Evolutionary conservation across 2,888 invertebrate genomes (phyloP).

Genomic region (Creontiades dilutus): DNA sequence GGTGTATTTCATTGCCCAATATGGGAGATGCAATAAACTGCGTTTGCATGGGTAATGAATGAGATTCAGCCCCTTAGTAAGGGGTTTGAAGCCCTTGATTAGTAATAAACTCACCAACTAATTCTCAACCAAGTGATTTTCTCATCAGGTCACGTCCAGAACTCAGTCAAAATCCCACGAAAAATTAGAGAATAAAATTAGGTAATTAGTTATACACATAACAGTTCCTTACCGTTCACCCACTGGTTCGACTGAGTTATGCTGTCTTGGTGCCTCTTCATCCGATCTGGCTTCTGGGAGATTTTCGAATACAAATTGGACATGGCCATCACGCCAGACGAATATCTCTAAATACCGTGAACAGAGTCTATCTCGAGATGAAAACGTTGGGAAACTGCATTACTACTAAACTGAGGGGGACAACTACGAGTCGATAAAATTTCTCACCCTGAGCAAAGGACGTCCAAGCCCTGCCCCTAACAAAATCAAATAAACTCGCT

Average conservation of each 20-base stretch:
- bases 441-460: background rate
- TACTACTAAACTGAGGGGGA: background rate
- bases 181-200: background rate
- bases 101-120: too few species aligned
- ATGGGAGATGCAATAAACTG: too few species aligned
- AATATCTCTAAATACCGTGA: background rate
- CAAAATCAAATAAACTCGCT: too few species aligned
- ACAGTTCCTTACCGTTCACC: conserved; percentile 87
- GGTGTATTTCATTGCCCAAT: too few species aligned
- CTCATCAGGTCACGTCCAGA: too few species aligned
- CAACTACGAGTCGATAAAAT: background rate
- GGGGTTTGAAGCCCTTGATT: too few species aligned
- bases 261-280: conserved; percentile 88
- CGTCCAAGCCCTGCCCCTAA: too few species aligned
- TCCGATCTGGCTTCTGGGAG: conserved; percentile 82
- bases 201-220: too few species aligned
- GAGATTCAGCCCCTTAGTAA: too few species aligned
- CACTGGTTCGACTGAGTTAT: conserved; percentile 91
- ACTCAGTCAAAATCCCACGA: too few species aligned
- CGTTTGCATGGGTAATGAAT: too few species aligned
- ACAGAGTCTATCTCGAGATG: background rate
- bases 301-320: conserved; percentile 89
- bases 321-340: conserved; percentile 81
- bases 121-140: too few species aligned
- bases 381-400: conserved; percentile 5